Evolutionary conservation across 2,888 invertebrate species (phyloP), one percentile per base, ranked within the genome.

Genomic region (Meiosimyza decipiens): DNA sequence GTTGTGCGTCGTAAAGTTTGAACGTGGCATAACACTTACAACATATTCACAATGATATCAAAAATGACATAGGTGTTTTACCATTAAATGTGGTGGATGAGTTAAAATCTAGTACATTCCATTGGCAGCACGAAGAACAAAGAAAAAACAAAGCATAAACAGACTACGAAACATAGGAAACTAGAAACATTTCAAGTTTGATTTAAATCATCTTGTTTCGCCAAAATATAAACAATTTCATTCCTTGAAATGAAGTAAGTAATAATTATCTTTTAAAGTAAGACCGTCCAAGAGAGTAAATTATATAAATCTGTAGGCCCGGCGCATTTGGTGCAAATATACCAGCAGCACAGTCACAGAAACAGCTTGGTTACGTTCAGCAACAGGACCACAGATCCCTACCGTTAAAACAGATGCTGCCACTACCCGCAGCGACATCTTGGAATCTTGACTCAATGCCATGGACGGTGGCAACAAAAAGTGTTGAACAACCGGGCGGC

Each of bases 371-470:
- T 60, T 63, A 69, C 55, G 70, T 12, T 33, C 70, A 33, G 9
- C 28, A 50, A 13, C 51, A 59, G 13, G n/a, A n/a, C n/a, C 47
- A 59, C 2, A 22, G 22, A 16, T 9, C 18, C 13, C 7, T 13
- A 18, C n/a, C 50, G 11, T 16, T 67, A 6, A 77, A 79, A 50
- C 80, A 79, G 65, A 57, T 74, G 50, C 81, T 82, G 80, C 81
- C 82, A 13, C 75, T 77, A 22, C 82, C 82, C 40, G 73, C 80
- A 22, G 73, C 75, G 64, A 73, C 74, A 57, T 82, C 80, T 49
- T 90, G 90, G 90, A 89, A 89, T 77, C 85, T 89, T 6, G 88
- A 90, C 73, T 87, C 88, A 12, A 82, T 90, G 77, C 84, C 90
- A 0, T 91, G 90, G 91, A 80, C 82, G 77, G 74, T 84, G 60